Conservation (phyloP, 1,140 invertebrate species). For the Atta cephalotes region DNA sequence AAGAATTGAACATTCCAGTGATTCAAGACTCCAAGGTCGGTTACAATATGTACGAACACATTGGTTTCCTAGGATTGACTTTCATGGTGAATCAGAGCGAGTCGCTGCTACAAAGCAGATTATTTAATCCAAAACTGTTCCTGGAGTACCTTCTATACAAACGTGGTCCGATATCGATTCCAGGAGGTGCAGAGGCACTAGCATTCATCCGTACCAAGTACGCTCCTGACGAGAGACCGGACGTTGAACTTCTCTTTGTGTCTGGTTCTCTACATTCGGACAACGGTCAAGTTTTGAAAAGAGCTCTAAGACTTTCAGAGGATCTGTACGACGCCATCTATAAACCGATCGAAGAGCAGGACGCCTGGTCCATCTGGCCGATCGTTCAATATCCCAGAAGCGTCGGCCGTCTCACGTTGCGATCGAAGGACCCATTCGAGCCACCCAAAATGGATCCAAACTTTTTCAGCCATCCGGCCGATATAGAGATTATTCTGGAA, state of each 20-base stretch:
- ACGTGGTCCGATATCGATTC: conserved; percentile 84
- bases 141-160: conserved; percentile 84
- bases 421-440: conserved; percentile 90
- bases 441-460: conserved; percentile 92
- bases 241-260: conserved; percentile 87
- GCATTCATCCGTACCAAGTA: conserved; percentile 87
- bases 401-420: conserved; percentile 89
- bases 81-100: conserved; percentile 86
- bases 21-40: conserved; percentile 91
- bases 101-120: conserved; percentile 73
- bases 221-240: conserved; percentile 85
- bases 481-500: conserved; percentile 89
- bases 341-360: conserved; percentile 87
- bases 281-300: conserved; percentile 87
- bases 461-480: conserved; percentile 89
- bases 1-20: conserved; percentile 89
- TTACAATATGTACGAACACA: conserved; percentile 91
- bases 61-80: conserved; percentile 89
- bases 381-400: conserved; percentile 92
- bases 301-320: conserved; percentile 87
- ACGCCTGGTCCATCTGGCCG: conserved; percentile 90
- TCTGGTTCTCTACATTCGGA: conserved; percentile 88
- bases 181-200: conserved; percentile 86
- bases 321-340: conserved; percentile 88
- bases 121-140: conserved; percentile 68